Percentiles rank a stretch among this genome's conserved stretches.
phyloP scores from a whole-genome alignment of 2,113 vertebrate species.

The Bombycilla garrulus region DNA sequence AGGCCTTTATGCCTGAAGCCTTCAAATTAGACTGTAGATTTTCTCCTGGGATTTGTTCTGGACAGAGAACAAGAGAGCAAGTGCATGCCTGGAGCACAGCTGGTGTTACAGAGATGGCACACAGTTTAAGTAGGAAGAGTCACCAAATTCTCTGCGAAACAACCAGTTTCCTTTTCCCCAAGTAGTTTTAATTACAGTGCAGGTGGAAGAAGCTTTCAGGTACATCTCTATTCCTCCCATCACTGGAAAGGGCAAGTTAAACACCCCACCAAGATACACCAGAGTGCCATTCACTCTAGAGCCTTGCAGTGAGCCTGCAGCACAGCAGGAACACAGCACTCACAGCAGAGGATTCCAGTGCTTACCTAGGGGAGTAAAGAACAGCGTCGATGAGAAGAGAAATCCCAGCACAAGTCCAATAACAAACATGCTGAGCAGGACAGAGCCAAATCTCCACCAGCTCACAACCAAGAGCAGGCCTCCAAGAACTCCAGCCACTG shows the following conservation, averaged over 20 bases:
- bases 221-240: background rate
- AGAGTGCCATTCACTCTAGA: background rate
- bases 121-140: background rate
- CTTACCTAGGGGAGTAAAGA: conserved; percentile 92
- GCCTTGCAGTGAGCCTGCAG: background rate
- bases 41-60: background rate
- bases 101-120: background rate
- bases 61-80: background rate
- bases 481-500: conserved; percentile 78
- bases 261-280: background rate
- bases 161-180: background rate
- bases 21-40: background rate
- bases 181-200: background rate
- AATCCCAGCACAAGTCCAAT: conserved; percentile 88
- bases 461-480: conserved; percentile 82
- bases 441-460: conserved; percentile 92
- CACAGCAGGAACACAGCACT: background rate
- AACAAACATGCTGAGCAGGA: conserved; percentile 78
- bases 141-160: background rate
- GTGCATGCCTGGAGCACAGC: background rate
- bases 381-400: conserved; percentile 73
- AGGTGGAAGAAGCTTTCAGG: background rate
- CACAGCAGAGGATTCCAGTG: background rate
- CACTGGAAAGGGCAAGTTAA: background rate
- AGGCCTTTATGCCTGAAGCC: background rate